phyloP scores from a whole-genome alignment of 2,888 invertebrate genomes.

The Trisateles emortualis region DNA sequence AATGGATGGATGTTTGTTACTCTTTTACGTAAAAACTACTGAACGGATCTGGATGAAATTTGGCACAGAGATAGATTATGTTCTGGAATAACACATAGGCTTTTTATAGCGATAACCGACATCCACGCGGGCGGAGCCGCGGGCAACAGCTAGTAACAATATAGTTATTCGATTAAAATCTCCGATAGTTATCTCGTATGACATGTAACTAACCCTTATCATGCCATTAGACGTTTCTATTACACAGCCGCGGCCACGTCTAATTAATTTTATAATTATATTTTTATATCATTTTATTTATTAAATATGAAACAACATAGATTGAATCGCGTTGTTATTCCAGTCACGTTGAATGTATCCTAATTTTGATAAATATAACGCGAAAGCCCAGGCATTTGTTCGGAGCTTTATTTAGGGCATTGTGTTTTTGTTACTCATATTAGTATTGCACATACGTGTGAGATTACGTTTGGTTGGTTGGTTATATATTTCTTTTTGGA shows the following conservation, averaged over 20 bases:
- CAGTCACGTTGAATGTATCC: slow-evolving; percentile 7
- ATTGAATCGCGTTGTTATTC: background rate
- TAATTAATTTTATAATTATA: background rate
- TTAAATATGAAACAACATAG: background rate
- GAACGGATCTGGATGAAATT: too few species aligned
- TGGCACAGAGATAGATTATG: too few species aligned
- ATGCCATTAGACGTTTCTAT: slow-evolving; percentile 1
- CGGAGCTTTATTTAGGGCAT: background rate
- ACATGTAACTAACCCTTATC: slow-evolving; percentile 7
- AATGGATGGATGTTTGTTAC: too few species aligned
- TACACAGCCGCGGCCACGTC: background rate
- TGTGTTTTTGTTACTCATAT: background rate
- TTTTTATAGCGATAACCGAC: too few species aligned
- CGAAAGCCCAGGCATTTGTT: slow-evolving; percentile 1
- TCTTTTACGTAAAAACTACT: too few species aligned
- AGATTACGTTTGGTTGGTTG: background rate
- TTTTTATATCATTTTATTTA: background rate
- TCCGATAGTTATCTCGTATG: background rate
- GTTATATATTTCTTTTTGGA: background rate
- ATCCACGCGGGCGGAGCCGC: too few species aligned
- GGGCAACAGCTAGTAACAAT: background rate
- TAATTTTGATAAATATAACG: slow-evolving; percentile 5
- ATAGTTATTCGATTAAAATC: background rate
- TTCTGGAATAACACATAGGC: background rate
- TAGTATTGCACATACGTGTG: background rate